Evolutionary conservation across 2,113 vertebrate genomes (phyloP), one percentile per base, ranked within the genome.

Genomic region (Tachysurus vachellii): DNA sequence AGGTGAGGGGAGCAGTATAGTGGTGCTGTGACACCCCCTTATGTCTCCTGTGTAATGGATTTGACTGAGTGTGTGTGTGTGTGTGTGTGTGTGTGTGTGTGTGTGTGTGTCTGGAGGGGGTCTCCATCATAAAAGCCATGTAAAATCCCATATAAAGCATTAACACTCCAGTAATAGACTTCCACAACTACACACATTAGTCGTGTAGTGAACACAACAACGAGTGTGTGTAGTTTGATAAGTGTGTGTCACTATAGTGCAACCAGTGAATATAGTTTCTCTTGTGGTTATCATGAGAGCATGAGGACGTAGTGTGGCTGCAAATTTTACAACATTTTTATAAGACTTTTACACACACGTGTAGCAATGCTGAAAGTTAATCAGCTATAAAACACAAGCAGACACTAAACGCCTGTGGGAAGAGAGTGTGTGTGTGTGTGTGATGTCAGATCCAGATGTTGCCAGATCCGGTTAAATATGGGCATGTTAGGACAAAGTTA

Each of bases 271-370:
- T 94, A 91, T 92, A 91, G 88, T 87, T 91, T 87, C 86, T 92
- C 92, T 76, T 44, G 54, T 23, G 26, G 36, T 92, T 93, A 91
- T 93, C 91, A 87, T 93, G 91, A 93, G 93, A 94, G 93, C 93
- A 93, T 93, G 93, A 94, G 93, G 94, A 94, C 93, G 94, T 95
- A 94, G 94, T 93, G 95, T 81, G 93, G 94, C 94, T 95, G 94
- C 93, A 95, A 94, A 95, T 95, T 96, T 95, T 95, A 95, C 86
- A 93, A 94, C 91, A 90, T 92, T 94, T 95, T 95, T 95, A 95
- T 94, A 95, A 93, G 93, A 94, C 94, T 93, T 95, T 95, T 94
- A 95, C 94, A 92, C 91, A 91, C 93, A 93, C 91, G 92, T 95
- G 92, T 94, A 94, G 91, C 93, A 92, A 91, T 93, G 94, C 90